Conservation (phyloP, 1,140 invertebrate genomes). For the Drosophila watanabei region DNA sequence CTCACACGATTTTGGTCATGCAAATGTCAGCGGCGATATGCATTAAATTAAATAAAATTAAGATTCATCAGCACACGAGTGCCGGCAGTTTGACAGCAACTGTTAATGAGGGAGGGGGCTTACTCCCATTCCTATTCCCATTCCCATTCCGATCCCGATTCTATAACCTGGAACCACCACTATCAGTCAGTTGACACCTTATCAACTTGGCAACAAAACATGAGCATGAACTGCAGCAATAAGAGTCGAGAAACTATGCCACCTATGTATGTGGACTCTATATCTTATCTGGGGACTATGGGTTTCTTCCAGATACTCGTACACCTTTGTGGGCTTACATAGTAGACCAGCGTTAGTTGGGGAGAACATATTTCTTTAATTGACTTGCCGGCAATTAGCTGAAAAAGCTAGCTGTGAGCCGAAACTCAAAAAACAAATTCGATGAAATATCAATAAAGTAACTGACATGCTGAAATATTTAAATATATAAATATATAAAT, state of each 20-base stretch:
- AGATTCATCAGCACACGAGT: slow-evolving; percentile 62
- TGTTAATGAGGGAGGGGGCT: background rate
- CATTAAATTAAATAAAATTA: slow-evolving; percentile 81
- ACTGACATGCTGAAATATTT: slow-evolving; percentile 35
- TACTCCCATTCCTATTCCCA: background rate
- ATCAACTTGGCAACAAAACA: slow-evolving; percentile 59
- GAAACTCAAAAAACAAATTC: slow-evolving; percentile 17
- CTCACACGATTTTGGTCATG: slow-evolving; percentile 65
- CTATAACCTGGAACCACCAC: slow-evolving; percentile 20
- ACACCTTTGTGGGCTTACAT: slow-evolving; percentile 20
- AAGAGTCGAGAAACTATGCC: slow-evolving; percentile 46
- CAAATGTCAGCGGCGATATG: slow-evolving; percentile 73
- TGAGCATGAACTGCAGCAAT: slow-evolving; percentile 38
- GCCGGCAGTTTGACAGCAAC: slow-evolving; percentile 29
- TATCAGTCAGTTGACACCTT: slow-evolving; percentile 47
- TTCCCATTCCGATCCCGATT: background rate
- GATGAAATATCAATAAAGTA: slow-evolving; percentile 45
- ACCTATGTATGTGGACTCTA: slow-evolving; percentile 46
- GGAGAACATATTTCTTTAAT: slow-evolving; percentile 34
- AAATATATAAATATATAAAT: slow-evolving; percentile 40
- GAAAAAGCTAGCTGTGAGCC: slow-evolving; percentile 8
- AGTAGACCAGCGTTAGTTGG: slow-evolving; percentile 1
- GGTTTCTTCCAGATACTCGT: slow-evolving; percentile 32
- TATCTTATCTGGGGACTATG: slow-evolving; percentile 63
- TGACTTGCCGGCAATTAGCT: slow-evolving; percentile 38